Conservation (phyloP, 2,113 vertebrate species). For the Alligator sinensis region DNA sequence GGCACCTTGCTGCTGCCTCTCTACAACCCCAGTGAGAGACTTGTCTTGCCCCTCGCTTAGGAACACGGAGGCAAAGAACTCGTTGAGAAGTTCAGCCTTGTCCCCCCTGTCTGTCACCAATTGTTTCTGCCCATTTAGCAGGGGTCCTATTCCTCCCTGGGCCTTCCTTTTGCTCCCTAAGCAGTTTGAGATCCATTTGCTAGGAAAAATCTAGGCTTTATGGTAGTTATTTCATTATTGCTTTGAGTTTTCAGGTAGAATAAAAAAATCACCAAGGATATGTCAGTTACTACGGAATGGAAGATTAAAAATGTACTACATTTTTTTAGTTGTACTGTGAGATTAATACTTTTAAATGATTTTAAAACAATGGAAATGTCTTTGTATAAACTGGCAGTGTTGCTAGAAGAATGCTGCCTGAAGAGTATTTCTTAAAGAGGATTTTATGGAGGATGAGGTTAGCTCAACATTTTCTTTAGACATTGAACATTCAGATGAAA, state of each 20-base stretch:
- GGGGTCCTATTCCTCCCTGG: too few species aligned
- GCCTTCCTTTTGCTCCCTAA: too few species aligned
- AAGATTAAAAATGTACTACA: neutral
- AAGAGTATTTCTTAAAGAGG: neutral
- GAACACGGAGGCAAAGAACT: too few species aligned
- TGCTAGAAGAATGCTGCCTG: neutral
- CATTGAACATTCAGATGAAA: neutral
- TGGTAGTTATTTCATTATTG: neutral
- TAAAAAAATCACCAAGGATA: neutral
- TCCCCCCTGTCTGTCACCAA: too few species aligned
- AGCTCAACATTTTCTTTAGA: neutral
- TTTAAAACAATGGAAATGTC: neutral
- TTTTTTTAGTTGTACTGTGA: neutral
- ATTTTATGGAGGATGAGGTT: neutral
- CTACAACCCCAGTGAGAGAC: too few species aligned
- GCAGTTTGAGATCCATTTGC: too few species aligned
- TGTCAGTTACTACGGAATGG: neutral
- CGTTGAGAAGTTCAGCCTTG: too few species aligned
- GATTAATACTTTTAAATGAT: neutral
- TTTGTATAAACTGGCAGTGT: neutral
- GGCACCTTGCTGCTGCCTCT: too few species aligned
- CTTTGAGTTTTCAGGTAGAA: neutral
- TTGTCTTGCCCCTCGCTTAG: too few species aligned
- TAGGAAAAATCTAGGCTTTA: too few species aligned
- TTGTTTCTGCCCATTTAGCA: too few species aligned